phyloP scores from a whole-genome alignment of 2,888 invertebrate genomes.

The Oxyteleia sp. region DNA sequence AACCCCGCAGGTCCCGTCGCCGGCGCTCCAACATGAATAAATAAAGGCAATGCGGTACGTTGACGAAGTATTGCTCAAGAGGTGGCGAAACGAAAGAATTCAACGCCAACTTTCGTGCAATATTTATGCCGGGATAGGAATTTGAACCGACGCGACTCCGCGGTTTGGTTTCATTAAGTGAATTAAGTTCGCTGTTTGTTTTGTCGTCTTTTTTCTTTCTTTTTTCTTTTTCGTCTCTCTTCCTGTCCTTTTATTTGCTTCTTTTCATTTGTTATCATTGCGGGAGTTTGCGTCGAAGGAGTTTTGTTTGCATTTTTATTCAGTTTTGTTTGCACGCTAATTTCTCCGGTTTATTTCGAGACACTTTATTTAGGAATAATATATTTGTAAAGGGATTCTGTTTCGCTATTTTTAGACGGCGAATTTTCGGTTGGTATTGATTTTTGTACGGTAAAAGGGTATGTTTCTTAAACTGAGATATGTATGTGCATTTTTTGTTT shows the following conservation, averaged over 20 bases:
- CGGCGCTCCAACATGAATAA: slow-evolving; percentile 84
- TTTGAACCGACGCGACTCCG: slow-evolving; percentile 26
- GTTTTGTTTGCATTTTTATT: not conserved
- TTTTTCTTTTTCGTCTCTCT: too few relatives aligned
- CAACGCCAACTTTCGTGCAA: slow-evolving; percentile 48
- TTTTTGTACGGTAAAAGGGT: too few relatives aligned
- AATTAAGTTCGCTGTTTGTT: slow-evolving; percentile 36
- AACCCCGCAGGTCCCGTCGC: slow-evolving; percentile 76
- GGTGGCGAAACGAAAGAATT: slow-evolving; percentile 73
- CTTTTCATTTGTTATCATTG: slow-evolving; percentile 2
- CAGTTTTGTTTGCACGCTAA: not conserved
- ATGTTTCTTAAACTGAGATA: too few relatives aligned
- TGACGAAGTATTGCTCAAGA: slow-evolving; percentile 70
- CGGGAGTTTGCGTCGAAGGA: not conserved
- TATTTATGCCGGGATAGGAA: slow-evolving; percentile 47
- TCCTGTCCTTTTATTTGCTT: not conserved
- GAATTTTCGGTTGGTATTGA: too few relatives aligned
- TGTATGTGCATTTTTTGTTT: too few relatives aligned
- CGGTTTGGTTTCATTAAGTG: slow-evolving; percentile 53
- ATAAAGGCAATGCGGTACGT: slow-evolving; percentile 80
- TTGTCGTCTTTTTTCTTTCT: too few relatives aligned
- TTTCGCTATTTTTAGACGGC: too few relatives aligned
- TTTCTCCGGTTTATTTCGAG: too few relatives aligned
- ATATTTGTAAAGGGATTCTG: too few relatives aligned
- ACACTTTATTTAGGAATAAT: too few relatives aligned